A percentile compares a stretch with the other conserved stretches of the same genome.
Conservation (phyloP, 2,888 invertebrate species). For the Andrena trimmerana region DNA sequence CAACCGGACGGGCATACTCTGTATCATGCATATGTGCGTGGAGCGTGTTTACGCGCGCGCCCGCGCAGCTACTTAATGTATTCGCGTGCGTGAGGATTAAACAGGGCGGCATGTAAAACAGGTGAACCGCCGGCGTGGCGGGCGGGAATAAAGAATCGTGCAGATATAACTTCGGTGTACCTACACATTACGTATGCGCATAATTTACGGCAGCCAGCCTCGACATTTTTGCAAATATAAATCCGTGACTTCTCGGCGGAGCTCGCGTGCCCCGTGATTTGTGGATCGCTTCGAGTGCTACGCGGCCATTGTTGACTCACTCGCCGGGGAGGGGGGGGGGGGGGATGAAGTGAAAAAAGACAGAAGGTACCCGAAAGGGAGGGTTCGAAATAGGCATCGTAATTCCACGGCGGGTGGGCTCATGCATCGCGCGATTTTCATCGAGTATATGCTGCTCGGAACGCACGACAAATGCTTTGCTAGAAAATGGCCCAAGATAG, state of each 20-base stretch:
- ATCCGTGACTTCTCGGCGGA: slow-evolving; percentile 51
- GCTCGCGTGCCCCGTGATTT: slow-evolving; percentile 60
- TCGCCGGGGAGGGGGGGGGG: not conserved
- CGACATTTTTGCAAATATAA: slow-evolving; percentile 66
- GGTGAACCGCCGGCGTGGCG: slow-evolving; percentile 14
- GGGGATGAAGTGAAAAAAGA: not conserved
- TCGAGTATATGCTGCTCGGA: not conserved
- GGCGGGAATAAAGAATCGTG: slow-evolving; percentile 47
- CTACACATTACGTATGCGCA: slow-evolving; percentile 60
- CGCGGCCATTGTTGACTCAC: slow-evolving; percentile 49
- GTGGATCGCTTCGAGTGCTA: slow-evolving; percentile 43
- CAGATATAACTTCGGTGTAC: slow-evolving; percentile 39
- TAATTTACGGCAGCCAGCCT: slow-evolving; percentile 59
- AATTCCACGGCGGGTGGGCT: not conserved
- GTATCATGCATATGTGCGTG: not conserved
- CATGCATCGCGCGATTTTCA: not conserved
- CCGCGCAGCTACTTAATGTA: slow-evolving; percentile 3
- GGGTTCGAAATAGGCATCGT: not conserved
- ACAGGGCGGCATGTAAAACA: slow-evolving; percentile 51
- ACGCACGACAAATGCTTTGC: not conserved
- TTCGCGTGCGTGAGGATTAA: slow-evolving; percentile 57
- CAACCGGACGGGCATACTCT: not conserved
- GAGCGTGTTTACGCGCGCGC: slow-evolving; percentile 1
- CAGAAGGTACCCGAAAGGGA: not conserved
- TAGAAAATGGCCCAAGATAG: not conserved